A percentile compares a stretch with the other conserved stretches of the same genome.
Conservation (phyloP, 2,797 vertebrate species). For the Presbytis comata region DNA sequence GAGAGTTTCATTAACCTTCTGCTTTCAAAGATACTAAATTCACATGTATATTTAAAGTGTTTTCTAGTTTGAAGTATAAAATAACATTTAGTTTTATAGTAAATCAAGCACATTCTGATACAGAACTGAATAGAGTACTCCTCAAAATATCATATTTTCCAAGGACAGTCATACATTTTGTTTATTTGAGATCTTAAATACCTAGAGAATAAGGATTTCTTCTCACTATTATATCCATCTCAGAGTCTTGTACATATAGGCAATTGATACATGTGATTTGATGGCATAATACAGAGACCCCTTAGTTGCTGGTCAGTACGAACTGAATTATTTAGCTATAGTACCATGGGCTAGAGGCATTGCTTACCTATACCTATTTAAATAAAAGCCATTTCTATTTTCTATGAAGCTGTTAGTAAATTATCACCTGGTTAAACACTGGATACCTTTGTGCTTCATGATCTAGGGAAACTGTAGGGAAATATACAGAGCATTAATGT, state of each 20-base stretch:
- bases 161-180: not conserved
- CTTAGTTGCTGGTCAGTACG: not conserved
- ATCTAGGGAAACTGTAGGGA: not conserved
- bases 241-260: not conserved
- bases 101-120: constrained; percentile 23
- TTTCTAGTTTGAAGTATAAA: constrained; percentile 42
- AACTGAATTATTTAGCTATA: not conserved
- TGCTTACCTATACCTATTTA: not conserved
- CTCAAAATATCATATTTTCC: not conserved
- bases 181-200: not conserved
- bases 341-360: not conserved
- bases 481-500: not conserved
- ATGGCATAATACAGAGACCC: not conserved
- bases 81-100: constrained; percentile 36
- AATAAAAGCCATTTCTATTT: constrained; percentile 1
- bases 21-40: constrained; percentile 5
- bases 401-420: not conserved
- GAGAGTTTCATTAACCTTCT: not conserved
- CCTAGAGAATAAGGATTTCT: not conserved
- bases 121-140: not conserved
- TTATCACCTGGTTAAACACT: not conserved
- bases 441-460: not conserved
- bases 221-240: not conserved
- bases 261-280: not conserved
- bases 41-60: not conserved